Conservation (phyloP, 2,113 vertebrate genomes). For the Tragelaphus imberbis region DNA sequence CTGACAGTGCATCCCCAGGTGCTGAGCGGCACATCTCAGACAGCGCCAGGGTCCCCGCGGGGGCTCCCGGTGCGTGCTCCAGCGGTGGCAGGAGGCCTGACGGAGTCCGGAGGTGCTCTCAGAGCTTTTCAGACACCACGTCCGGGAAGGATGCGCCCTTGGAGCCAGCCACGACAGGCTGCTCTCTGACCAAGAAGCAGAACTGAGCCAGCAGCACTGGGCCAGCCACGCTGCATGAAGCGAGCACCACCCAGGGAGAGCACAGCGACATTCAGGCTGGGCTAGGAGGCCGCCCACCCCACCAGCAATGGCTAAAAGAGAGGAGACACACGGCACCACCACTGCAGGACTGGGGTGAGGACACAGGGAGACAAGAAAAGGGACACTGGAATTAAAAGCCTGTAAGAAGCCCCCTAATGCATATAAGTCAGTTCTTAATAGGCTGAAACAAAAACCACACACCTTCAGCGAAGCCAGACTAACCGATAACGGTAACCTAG, state of each 20-base stretch:
- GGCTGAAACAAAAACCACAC: background rate
- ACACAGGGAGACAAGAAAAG: background rate
- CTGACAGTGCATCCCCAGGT: fast-evolving
- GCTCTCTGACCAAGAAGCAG: background rate
- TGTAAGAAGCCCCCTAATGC: background rate
- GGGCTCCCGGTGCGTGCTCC: fast-evolving
- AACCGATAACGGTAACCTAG: background rate
- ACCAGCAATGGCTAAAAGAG: background rate
- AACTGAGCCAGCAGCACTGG: background rate
- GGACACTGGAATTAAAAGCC: background rate
- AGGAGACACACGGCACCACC: fast-evolving
- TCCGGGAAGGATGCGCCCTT: fast-evolving
- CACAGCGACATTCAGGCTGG: fast-evolving
- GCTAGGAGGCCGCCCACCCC: background rate
- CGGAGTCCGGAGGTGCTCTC: background rate
- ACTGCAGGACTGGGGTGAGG: background rate
- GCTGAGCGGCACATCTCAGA: no score
- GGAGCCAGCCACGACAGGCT: background rate
- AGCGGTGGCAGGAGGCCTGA: background rate
- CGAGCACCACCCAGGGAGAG: background rate
- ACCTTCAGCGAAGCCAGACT: background rate
- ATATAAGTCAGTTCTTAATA: background rate
- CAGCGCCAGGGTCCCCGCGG: background rate
- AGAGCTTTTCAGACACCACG: background rate
- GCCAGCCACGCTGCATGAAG: fast-evolving